These are phyloP conservation scores for Ischnura elegans DNA, from an alignment of 2,888 invertebrate species.

Conservation along the genomic window DNA sequence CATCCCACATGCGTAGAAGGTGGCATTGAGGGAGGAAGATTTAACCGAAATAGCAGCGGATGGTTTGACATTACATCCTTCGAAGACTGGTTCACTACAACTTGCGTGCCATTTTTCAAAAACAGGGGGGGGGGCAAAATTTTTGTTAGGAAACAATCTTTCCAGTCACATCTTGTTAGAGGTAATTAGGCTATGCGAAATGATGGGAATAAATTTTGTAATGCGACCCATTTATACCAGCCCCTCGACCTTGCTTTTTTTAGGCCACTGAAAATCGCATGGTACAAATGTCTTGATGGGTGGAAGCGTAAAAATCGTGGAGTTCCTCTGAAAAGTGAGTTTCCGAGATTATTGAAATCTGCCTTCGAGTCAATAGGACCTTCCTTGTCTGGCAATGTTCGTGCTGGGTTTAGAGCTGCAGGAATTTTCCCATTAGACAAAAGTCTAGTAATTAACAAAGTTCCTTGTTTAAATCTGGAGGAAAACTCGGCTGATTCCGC, in stretches of 20 bases:
- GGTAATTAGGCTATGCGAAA: neutral
- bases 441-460: neutral
- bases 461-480: neutral
- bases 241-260: constrained; percentile 52
- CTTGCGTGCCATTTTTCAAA: neutral
- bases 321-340: neutral
- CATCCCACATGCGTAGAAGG: too few species aligned
- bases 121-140: neutral
- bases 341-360: neutral
- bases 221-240: constrained; percentile 51
- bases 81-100: too few species aligned
- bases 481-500: neutral
- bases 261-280: constrained; percentile 50
- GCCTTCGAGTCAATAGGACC: neutral
- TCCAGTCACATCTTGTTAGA: neutral
- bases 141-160: constrained; percentile 42
- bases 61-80: too few species aligned
- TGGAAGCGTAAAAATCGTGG: constrained; percentile 72
- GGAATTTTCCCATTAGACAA: neutral
- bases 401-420: neutral
- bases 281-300: constrained; percentile 72
- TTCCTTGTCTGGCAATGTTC: constrained; percentile 50
- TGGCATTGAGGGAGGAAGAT: too few species aligned
- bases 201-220: constrained; percentile 8
- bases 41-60: too few species aligned